phyloP scores from a whole-genome alignment of 2,797 vertebrate genomes.

The Tachyglossus aculeatus region DNA sequence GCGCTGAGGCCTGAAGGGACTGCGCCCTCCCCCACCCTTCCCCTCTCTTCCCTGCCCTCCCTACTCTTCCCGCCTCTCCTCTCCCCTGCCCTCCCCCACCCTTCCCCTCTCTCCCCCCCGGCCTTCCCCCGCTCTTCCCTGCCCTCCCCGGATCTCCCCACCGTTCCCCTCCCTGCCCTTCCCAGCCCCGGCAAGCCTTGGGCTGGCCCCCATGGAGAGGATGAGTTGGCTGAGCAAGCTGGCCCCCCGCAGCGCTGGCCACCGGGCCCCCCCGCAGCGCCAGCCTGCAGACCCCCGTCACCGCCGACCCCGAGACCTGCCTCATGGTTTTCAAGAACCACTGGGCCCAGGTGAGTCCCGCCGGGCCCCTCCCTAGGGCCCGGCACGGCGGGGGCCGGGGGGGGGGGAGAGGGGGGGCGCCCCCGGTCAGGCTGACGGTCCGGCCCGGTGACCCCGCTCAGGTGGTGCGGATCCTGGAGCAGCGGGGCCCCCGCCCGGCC shows the following conservation, averaged over 20 bases:
- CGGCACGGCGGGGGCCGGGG: too few species aligned
- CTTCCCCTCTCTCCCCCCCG: background rate
- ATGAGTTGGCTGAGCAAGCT: constrained; percentile 98
- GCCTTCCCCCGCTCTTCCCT: too few species aligned
- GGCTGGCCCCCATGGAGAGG: constrained; percentile 64
- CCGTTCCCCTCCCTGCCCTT: too few species aligned
- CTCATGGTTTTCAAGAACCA: constrained; percentile 98
- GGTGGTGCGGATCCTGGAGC: constrained; percentile 91
- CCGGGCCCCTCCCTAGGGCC: background rate
- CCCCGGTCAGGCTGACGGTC: background rate
- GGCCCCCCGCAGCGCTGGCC: constrained; percentile 82
- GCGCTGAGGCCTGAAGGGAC: too few species aligned
- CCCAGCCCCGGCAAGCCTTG: too few species aligned
- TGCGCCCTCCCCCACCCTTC: too few species aligned
- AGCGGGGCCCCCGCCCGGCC: constrained; percentile 73
- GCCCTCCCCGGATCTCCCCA: too few species aligned
- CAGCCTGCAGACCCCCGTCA: constrained; percentile 82
- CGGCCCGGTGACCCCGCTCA: constrained; percentile 34
- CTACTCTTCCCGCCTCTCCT: background rate
- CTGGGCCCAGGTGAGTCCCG: constrained; percentile 89
- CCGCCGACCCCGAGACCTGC: constrained; percentile 94
- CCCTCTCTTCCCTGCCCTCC: too few species aligned
- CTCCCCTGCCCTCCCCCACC: background rate
- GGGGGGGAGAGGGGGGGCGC: too few species aligned
- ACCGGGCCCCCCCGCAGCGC: constrained; percentile 75